Conservation (phyloP, 1,140 invertebrate species). For the Bradysia coprophila region DNA sequence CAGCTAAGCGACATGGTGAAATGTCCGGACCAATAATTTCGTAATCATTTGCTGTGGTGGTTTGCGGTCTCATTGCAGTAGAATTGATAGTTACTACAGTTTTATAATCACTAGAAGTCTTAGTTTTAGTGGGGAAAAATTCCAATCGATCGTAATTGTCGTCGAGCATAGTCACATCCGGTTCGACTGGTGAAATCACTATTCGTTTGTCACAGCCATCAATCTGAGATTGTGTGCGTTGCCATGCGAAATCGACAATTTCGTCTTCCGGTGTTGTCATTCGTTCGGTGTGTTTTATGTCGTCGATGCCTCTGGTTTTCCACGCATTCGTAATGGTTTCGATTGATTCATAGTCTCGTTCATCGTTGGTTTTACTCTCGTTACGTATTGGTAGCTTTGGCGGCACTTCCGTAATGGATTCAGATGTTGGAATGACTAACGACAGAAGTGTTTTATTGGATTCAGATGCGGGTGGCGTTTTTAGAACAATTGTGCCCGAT, state of each 20-base stretch:
- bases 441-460: neutral
- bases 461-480: neutral
- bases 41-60: conserved; percentile 6
- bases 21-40: conserved; percentile 25
- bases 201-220: conserved; percentile 10
- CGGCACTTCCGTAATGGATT: conserved; percentile 5
- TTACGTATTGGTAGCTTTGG: conserved; percentile 16
- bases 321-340: conserved; percentile 43
- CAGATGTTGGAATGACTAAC: conserved; percentile 1
- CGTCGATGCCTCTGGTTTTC: conserved; percentile 54
- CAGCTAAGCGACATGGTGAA: conserved; percentile 42
- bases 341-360: conserved; percentile 21
- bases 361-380: conserved; percentile 9
- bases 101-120: conserved; percentile 44
- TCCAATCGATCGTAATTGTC: conserved; percentile 53
- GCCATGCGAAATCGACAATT: conserved; percentile 13
- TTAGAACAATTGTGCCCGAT: conserved; percentile 1
- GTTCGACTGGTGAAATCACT: neutral
- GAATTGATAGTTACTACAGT: conserved; percentile 31
- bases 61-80: conserved; percentile 17
- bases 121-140: conserved; percentile 55
- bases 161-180: neutral
- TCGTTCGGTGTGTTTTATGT: conserved; percentile 40
- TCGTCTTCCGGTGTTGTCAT: conserved; percentile 17
- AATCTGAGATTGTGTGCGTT: conserved; percentile 19